A percentile compares a stretch with the other conserved stretches of the same genome.
Conservation (phyloP, 2,113 vertebrate genomes). For the Rhinopomastus cyanomelas region DNA sequence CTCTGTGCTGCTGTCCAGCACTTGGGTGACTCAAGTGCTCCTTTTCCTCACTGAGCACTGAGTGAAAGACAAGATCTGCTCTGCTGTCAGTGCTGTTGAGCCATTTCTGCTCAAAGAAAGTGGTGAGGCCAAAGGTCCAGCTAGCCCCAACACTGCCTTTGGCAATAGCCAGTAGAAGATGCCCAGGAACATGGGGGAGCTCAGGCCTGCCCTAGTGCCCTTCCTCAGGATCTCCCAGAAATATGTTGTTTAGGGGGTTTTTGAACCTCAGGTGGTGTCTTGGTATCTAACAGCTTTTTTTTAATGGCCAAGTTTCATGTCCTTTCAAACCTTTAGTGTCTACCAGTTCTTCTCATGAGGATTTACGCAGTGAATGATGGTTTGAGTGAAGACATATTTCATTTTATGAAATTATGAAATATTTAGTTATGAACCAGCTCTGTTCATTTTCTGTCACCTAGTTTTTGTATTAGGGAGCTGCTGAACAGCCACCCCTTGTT, state of each 20-base stretch:
- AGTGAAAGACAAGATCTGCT: background rate
- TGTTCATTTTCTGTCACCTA: background rate
- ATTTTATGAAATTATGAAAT: too few species aligned
- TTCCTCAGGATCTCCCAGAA: background rate
- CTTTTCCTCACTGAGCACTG: background rate
- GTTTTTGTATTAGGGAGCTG: background rate
- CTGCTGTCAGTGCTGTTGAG: background rate
- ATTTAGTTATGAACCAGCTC: background rate
- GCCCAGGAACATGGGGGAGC: background rate
- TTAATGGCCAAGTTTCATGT: background rate
- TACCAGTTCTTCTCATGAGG: background rate
- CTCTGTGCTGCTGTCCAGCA: background rate
- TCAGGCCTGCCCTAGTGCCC: background rate
- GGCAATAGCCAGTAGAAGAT: background rate
- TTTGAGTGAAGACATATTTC: slow-evolving; percentile 2
- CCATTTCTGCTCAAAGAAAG: background rate
- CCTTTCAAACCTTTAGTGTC: background rate
- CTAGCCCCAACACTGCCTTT: background rate
- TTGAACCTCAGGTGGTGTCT: background rate
- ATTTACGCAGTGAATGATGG: background rate
- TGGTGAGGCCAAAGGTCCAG: background rate
- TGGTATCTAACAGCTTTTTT: background rate
- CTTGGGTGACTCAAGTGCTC: background rate
- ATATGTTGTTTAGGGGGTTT: background rate
- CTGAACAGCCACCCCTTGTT: background rate